Evolutionary conservation across 1,140 invertebrate genomes (phyloP), one percentile per base, ranked within the genome.

Genomic region (Fragariocoptes setiger): DNA sequence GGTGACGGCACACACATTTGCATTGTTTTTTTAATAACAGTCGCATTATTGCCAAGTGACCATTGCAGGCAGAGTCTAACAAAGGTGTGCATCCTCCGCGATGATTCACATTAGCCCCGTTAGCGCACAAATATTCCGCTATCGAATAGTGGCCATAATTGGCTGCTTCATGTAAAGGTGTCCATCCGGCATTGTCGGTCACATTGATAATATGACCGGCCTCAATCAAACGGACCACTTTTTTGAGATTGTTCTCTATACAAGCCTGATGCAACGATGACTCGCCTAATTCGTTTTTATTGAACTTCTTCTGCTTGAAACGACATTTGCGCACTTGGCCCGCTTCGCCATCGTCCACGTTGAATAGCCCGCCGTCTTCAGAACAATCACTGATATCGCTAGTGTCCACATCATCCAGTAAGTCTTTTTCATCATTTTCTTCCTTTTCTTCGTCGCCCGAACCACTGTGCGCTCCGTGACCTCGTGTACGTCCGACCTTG

Each of bases 151-250:
- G 66, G 1, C 78, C 80, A 53, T 76, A 68, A 57, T 85, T 86
- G 41, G 72, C 70, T 0, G 82, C 85, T 59, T 94, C 83, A 52
- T 94, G 86, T 5, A 95, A 58, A 0, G 85, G 83, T n/a, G 76
- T 60, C 78, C 83, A 95, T 0, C 85, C 85, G 16, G 69, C 71
- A 55, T 79, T 65, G 55, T 92, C 86, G 19, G 75, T 57, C 0
- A 74, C 61, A 54, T 86, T 80, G 0, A 85, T 67, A 0, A 72
- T 68, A 55, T 88, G 80, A 17, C 76, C 76, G 57, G 62, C 53
- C 17, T 71, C 67, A 19, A 94, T 50, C 0, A 90, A 59, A 35
- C 68, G 65, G 42, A 70, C 62, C 0, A 76, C 79, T 42, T 68
- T 53, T 17, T 67, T 58, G 2, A 74, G 53, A 51, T 85, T 77